Evolutionary conservation across 2,797 vertebrate species (phyloP), one percentile per base, ranked within the genome.

Genomic region (Pelobates cultripes): DNA sequence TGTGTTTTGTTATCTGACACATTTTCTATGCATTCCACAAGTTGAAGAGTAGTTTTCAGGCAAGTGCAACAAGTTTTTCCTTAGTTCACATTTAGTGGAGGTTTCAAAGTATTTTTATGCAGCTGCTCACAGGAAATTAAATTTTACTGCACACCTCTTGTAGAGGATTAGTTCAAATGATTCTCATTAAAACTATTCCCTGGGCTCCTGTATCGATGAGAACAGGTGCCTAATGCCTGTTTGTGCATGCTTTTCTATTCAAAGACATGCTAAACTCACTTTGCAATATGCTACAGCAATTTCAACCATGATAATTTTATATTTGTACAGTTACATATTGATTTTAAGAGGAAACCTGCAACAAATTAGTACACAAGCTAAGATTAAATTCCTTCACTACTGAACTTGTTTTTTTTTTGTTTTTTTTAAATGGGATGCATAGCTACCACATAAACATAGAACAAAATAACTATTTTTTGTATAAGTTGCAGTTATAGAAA

Each of bases 101-200:
- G 73, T 67, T 75, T 68, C 66, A 42, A 76, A 76, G 79, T 70
- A 70, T 67, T 64, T 76, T 17, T 70, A 70, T 76, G 79, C 79
- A 81, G 79, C 79, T 81, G 79, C 70, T 81, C 79, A 75, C 79
- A 81, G 73, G 79, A 81, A 81, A 81, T 81, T 81, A 75, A 64
- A 81, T 73, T 70, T 81, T 81, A 76, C 79, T 76, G 44, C 73
- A 75, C 79, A 81, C 79, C 79, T 81, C 73, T 77, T 81, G 67
- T 70, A 76, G 70, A 75, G 79, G 73, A 75, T 81, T 81, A 81
- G 73, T 76, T 76, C 43, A 81, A 76, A 75, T 75, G 66, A 76
- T 81, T 81, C 79, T 81, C 79, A 81, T 81, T 81, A 76, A 81
- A 81, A 70, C 53, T 64, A 76, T 76, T 81, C 73, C 79, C 79